A percentile compares a stretch with the other conserved stretches of the same genome.
Evolutionary conservation across 1,140 invertebrate genomes (phyloP).

Genomic region (Anadara kagoshimensis): DNA sequence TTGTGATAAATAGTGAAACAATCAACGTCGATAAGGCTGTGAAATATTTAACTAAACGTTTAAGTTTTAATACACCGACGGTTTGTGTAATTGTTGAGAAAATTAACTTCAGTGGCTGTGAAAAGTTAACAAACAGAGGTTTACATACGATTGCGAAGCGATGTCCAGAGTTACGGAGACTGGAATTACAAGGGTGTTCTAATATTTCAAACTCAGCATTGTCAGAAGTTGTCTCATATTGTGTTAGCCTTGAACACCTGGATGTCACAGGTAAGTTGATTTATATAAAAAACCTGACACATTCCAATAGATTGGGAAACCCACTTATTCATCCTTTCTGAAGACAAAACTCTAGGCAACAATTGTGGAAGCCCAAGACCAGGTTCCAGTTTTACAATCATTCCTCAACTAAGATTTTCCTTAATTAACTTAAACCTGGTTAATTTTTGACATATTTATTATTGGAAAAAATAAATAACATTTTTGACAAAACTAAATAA

Average conservation of each 20-base stretch:
- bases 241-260: slow-evolving; percentile 83
- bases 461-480: too few species aligned
- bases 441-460: too few species aligned
- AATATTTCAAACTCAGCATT: slow-evolving; percentile 82
- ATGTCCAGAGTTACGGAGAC: slow-evolving; percentile 83
- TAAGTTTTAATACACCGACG: slow-evolving; percentile 74
- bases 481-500: too few species aligned
- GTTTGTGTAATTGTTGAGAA: slow-evolving; percentile 78
- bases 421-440: too few species aligned
- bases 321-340: background rate
- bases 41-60: slow-evolving; percentile 75
- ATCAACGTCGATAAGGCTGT: slow-evolving; percentile 83
- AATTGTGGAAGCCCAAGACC: too few species aligned
- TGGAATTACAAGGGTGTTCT: slow-evolving; percentile 82
- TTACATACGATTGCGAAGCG: slow-evolving; percentile 80
- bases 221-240: slow-evolving; percentile 80
- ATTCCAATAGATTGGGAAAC: background rate
- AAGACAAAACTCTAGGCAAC: too few species aligned
- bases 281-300: background rate
- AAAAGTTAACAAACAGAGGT: slow-evolving; percentile 84
- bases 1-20: slow-evolving; percentile 80
- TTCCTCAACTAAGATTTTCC: too few species aligned
- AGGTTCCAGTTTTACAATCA: too few species aligned
- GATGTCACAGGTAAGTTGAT: slow-evolving; percentile 81
- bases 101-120: slow-evolving; percentile 83